Conservation (phyloP, 2,797 vertebrate genomes). For the Denticeps clupeoides region DNA sequence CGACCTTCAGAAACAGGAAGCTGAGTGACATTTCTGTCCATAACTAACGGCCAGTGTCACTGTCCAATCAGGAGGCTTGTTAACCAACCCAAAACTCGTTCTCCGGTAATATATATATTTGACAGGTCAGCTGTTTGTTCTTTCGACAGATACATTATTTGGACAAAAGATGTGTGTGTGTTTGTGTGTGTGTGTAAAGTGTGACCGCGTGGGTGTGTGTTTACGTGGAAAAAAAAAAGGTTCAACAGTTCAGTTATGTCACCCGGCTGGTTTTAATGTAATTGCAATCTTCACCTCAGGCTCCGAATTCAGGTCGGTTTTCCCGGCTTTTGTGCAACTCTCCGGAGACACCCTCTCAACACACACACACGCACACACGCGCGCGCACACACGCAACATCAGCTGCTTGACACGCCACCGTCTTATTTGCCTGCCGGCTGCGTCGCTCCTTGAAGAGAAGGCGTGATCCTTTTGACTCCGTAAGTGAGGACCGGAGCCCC, state of each 20-base stretch:
- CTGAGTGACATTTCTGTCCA: not conserved
- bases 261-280: too few relatives aligned
- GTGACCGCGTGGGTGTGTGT: slow-evolving; percentile 23
- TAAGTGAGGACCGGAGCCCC: slow-evolving; percentile 41
- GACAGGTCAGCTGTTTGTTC: too few relatives aligned
- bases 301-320: too few relatives aligned
- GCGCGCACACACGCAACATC: slow-evolving; percentile 13
- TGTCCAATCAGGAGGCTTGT: not conserved
- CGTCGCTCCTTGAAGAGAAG: not conserved
- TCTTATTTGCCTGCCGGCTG: not conserved
- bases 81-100: too few relatives aligned
- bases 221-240: slow-evolving; percentile 33
- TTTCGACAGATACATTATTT: too few relatives aligned
- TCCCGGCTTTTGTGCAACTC: too few relatives aligned
- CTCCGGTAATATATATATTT: too few relatives aligned
- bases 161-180: slow-evolving; percentile 20
- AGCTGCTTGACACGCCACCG: not conserved
- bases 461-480: slow-evolving; percentile 37
- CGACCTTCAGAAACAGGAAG: not conserved
- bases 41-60: not conserved
- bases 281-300: too few relatives aligned
- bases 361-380: not conserved
- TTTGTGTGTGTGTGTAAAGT: slow-evolving; percentile 40
- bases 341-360: slow-evolving; percentile 46
- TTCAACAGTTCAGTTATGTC: slow-evolving; percentile 48